phyloP scores from a whole-genome alignment of 2,797 vertebrate genomes.

The Tragelaphus oryx region DNA sequence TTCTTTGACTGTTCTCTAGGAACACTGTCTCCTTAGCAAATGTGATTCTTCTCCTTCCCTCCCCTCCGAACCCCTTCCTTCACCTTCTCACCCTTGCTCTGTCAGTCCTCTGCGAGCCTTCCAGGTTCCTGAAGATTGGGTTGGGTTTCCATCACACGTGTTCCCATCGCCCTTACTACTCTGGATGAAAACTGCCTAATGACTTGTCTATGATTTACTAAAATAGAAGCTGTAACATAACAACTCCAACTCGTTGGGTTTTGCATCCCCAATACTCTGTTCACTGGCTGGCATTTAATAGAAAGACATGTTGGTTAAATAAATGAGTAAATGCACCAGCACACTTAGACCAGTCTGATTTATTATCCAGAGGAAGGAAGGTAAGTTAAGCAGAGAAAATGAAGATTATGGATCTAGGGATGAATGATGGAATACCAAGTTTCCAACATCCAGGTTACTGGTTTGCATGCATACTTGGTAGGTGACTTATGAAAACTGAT shows the following conservation, averaged over 20 bases:
- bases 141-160: not conserved
- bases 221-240: not conserved
- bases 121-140: not conserved
- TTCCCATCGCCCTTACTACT: not conserved
- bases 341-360: not conserved
- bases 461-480: constrained; percentile 11
- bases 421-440: not conserved
- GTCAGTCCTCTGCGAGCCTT: not conserved
- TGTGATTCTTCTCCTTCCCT: not conserved
- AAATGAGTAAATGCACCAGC: not conserved
- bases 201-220: not conserved
- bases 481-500: constrained; percentile 13
- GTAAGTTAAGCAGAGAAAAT: not conserved
- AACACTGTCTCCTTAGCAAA: not conserved
- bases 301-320: not conserved
- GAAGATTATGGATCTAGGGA: not conserved
- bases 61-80: not conserved
- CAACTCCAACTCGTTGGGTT: not conserved
- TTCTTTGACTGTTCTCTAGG: not conserved
- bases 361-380: not conserved
- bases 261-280: not conserved
- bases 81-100: not conserved
- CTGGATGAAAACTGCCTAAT: not conserved
- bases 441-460: not conserved
- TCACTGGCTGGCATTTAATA: not conserved